Evolutionary conservation across 37 sponge, comb jelly and placozoan genomes (phyloP).

Genomic region (Amphimedon queenslandica): DNA sequence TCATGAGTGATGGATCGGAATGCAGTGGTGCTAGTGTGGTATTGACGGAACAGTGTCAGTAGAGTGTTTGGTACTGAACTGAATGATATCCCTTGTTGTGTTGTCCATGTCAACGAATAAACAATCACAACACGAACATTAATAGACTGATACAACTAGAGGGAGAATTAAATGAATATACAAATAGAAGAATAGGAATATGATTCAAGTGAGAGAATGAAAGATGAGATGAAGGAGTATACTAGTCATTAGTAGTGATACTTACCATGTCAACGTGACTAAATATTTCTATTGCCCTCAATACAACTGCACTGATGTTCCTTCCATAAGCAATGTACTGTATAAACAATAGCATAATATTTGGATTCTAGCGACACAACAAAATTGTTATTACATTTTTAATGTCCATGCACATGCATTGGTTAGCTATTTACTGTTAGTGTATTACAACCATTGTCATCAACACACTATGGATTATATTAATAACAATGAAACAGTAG

Average conservation of each 20-base stretch:
- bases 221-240: no score
- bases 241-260: no score
- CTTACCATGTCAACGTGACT: conserved; percentile 54
- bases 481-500: no score
- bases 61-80: conserved; percentile 21
- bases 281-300: conserved; percentile 24
- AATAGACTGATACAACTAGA: conserved; percentile 29
- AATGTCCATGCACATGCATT: no score
- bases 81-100: conserved; percentile 28
- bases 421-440: no score
- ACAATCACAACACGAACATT: conserved; percentile 55
- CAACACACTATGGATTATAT: no score
- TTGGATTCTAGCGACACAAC: no score
- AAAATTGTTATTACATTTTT: no score
- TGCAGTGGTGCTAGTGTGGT: conserved; percentile 7
- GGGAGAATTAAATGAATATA: not conserved
- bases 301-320: conserved; percentile 11
- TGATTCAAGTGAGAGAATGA: no score
- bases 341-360: no score
- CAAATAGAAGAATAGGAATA: not conserved
- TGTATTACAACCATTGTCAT: no score
- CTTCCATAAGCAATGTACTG: not conserved
- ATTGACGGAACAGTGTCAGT: conserved; percentile 25
- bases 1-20: conserved; percentile 35
- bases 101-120: conserved; percentile 51